Conservation (phyloP, 2,888 invertebrate species). For the Brenthis daphne region DNA sequence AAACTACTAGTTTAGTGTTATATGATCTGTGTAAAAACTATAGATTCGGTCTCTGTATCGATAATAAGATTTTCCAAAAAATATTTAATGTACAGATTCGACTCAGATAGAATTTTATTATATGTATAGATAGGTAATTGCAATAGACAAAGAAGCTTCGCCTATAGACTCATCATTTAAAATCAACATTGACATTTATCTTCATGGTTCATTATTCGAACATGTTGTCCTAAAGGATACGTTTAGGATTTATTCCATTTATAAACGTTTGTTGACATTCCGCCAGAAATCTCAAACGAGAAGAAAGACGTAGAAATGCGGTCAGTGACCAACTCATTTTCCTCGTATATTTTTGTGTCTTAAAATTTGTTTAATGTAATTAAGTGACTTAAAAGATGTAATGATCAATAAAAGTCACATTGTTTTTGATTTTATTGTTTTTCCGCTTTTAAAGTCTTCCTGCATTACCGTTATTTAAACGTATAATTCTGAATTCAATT, state of each 20-base stretch:
- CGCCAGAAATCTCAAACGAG: conserved; percentile 55
- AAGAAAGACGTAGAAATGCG: conserved; percentile 48
- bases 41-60: too few relatives aligned
- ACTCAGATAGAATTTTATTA: too few relatives aligned
- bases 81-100: too few relatives aligned
- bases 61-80: too few relatives aligned
- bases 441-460: conserved; percentile 4
- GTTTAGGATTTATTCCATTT: conserved; percentile 42
- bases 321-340: conserved; percentile 49
- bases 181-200: too few relatives aligned
- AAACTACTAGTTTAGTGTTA: too few relatives aligned
- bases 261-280: conserved; percentile 53
- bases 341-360: conserved; percentile 13
- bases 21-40: too few relatives aligned
- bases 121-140: too few relatives aligned
- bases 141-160: too few relatives aligned
- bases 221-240: conserved; percentile 32
- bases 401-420: background rate
- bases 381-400: conserved; percentile 9
- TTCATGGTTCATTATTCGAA: too few relatives aligned
- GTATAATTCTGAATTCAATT: background rate
- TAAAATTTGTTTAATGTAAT: conserved; percentile 10
- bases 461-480: background rate
- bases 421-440: conserved; percentile 14
- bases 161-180: too few relatives aligned